These are phyloP conservation scores for Rhegmatorhina hoffmannsi DNA, from an alignment of 2,113 vertebrate species.

Conservation along the genomic window DNA sequence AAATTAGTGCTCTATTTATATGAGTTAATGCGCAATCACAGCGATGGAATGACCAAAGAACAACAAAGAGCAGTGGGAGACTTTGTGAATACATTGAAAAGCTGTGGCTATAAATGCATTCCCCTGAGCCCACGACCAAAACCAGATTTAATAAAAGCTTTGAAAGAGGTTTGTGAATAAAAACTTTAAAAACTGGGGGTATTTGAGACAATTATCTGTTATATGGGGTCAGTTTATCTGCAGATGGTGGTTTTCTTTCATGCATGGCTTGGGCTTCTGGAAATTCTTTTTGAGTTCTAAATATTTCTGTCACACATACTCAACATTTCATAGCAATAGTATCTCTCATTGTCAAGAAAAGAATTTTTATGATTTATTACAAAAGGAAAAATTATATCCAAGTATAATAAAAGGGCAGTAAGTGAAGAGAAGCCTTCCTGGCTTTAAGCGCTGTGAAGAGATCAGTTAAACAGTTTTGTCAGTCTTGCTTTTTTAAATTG, in stretches of 20 bases:
- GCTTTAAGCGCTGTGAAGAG: not conserved
- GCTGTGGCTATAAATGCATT: conserved; percentile 88
- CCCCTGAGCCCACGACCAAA: conserved; percentile 83
- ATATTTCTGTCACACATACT: not conserved
- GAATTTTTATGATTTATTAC: not conserved
- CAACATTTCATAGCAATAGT: not conserved
- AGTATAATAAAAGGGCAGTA: not conserved
- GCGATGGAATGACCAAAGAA: conserved; percentile 83
- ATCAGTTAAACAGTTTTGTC: not conserved
- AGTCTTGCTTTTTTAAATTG: not conserved
- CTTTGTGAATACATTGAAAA: conserved; percentile 87
- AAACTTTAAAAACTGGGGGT: not conserved
- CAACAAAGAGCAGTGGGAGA: conserved; percentile 79
- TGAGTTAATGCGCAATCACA: conserved; percentile 90
- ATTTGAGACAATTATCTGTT: not conserved
- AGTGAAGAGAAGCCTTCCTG: not conserved
- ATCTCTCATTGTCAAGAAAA: not conserved
- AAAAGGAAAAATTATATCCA: not conserved
- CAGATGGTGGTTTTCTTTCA: not conserved
- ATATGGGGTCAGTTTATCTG: not conserved
- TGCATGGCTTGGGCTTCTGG: not conserved
- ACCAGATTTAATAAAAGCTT: conserved; percentile 86
- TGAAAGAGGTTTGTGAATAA: conserved; percentile 84
- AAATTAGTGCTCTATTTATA: conserved; percentile 92
- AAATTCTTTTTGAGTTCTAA: not conserved